Conservation (phyloP, 2,113 vertebrate genomes). For the Pachycephala philippinensis region DNA sequence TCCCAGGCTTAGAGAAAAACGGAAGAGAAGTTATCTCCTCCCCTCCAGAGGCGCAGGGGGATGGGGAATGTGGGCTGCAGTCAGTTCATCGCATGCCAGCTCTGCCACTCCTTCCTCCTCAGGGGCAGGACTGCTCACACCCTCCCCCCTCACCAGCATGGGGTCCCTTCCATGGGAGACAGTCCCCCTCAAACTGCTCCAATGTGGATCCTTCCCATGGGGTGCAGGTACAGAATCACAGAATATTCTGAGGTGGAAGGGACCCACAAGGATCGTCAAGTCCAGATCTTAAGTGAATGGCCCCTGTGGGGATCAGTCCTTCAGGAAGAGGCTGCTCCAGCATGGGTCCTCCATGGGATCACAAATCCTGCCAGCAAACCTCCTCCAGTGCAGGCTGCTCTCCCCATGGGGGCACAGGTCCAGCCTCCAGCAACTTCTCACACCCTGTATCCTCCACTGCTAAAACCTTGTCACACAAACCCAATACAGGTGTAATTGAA, state of each 20-base stretch:
- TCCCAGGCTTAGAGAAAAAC: neutral
- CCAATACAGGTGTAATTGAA: neutral
- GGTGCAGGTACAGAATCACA: neutral
- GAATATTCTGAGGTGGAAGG: neutral
- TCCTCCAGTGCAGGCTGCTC: neutral
- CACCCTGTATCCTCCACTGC: neutral
- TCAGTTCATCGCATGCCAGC: neutral
- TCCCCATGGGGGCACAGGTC: neutral
- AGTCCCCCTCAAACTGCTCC: neutral
- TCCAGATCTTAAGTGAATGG: neutral
- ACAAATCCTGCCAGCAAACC: neutral
- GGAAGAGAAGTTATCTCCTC: neutral
- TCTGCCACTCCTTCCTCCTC: neutral
- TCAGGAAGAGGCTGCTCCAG: neutral
- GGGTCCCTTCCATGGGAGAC: neutral
- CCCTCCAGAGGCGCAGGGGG: rapidly evolving
- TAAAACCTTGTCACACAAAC: neutral
- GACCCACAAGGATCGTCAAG: neutral
- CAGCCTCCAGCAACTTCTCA: neutral
- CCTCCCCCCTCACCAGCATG: neutral
- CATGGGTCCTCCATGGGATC: too few relatives aligned
- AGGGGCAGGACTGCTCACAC: neutral
- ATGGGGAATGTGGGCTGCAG: neutral
- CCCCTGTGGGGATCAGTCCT: neutral
- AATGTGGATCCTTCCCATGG: neutral